Evolutionary conservation across 2,888 invertebrate species (phyloP).

Genomic region (Andrena flavipes): DNA sequence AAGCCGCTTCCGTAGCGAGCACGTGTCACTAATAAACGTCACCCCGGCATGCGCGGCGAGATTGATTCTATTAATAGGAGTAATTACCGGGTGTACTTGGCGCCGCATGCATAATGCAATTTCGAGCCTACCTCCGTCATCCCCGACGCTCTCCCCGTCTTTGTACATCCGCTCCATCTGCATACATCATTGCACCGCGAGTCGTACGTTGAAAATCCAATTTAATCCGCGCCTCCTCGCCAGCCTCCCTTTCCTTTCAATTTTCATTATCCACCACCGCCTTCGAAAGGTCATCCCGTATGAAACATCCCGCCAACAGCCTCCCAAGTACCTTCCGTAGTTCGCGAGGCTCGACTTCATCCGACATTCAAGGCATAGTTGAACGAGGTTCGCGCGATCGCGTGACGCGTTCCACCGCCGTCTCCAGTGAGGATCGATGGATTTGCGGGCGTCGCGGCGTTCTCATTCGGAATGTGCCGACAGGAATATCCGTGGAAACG

Average conservation of each 20-base stretch:
- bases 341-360: too few species aligned
- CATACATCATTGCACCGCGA: conserved; percentile 24
- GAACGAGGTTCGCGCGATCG: too few species aligned
- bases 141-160: conserved; percentile 15
- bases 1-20: conserved; percentile 69
- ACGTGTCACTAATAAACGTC: conserved; percentile 75
- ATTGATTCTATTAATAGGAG: conserved; percentile 76
- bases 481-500: conserved; percentile 30
- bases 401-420: too few species aligned
- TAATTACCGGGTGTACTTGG: conserved; percentile 75
- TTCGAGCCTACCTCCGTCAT: conserved; percentile 44
- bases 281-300: not conserved
- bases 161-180: not conserved
- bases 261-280: not conserved
- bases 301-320: too few species aligned
- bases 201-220: conserved; percentile 63
- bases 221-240: conserved; percentile 56
- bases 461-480: conserved; percentile 2
- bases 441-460: not conserved
- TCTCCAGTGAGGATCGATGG: too few species aligned
- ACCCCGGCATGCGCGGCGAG: conserved; percentile 70
- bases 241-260: conserved; percentile 9
- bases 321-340: too few species aligned
- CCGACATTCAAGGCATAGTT: too few species aligned
- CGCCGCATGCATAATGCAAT: conserved; percentile 74